Evolutionary conservation across 2,113 vertebrate genomes (phyloP), one percentile per base, ranked within the genome.

Genomic region (Triplophysa tibetana): DNA sequence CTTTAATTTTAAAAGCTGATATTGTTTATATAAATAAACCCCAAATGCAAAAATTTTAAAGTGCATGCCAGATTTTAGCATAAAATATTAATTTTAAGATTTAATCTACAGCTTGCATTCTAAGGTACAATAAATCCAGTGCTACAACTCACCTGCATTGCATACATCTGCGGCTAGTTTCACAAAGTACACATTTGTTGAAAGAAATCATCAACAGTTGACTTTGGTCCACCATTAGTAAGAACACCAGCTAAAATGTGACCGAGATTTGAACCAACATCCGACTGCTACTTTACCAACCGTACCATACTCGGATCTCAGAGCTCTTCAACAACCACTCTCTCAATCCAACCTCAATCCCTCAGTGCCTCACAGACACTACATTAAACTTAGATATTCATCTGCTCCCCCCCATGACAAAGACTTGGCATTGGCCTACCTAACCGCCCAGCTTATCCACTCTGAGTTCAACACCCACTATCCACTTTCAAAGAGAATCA

Each of bases 311-410:
- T 38, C 33, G 5, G 33, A 41, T 50, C 48, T 48, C 48, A 75
- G 75, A 85, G 78, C 85, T 83, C 77, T 79, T 78, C 65, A 75
- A n/a, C 70, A 63, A 75, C 62, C 81, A 58, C 68, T 75, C 48
- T 64, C 60, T 78, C 62, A 54, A 24, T 62, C 19, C n/a, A 21
- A 11, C 50, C 60, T 78, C 62, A 54, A 24, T 62, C 23, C 16
- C 29, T 8, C 60, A 33, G 13, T 3, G 11, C 54, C 29, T 73
- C 70, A 8, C 21, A 75, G 52, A 67, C 83, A 76, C 77, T 75
- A 19, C 23, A 64, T 83, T 83, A 83, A 23, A 54, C 33, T 10
- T 26, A 45, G 33, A 52, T 75, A 64, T 65, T 76, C 65, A 77
- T 76, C 58, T 70, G 16, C 41, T 12, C 13, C 77, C 43, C 43